These are phyloP conservation scores for Phyllotreta striolata DNA, from an alignment of 2,888 invertebrate species.

Conservation along the genomic window DNA sequence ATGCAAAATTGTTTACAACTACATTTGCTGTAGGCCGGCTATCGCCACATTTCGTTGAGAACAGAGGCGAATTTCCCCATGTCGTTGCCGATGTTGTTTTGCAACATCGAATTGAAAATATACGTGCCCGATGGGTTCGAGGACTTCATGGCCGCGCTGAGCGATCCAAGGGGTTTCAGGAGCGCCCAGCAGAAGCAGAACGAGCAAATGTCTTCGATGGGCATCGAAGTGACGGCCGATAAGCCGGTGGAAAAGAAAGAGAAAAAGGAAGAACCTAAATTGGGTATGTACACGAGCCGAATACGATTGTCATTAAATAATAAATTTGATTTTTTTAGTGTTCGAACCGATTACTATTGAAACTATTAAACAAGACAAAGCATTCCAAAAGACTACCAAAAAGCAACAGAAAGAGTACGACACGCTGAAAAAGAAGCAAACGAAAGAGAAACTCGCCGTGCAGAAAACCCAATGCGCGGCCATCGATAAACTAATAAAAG, in stretches of 20 bases:
- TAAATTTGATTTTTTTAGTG: constrained; percentile 63
- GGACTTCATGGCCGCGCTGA: constrained; percentile 97
- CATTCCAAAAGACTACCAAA: constrained; percentile 89
- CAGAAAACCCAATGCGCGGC: constrained; percentile 92
- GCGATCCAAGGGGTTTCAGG: constrained; percentile 92
- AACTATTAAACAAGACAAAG: constrained; percentile 86
- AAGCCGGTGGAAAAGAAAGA: constrained; percentile 69
- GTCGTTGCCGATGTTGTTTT: constrained; percentile 98
- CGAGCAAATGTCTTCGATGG: constrained; percentile 94
- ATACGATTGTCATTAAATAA: no score
- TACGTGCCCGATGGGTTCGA: constrained; percentile 99
- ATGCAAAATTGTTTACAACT: not conserved
- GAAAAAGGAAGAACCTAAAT: constrained; percentile 76
- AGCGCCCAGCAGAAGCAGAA: constrained; percentile 86
- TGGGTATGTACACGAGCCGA: constrained; percentile 63
- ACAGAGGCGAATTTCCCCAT: constrained; percentile 99
- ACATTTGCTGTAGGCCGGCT: constrained; percentile 80
- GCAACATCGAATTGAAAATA: constrained; percentile 98
- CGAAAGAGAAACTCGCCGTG: constrained; percentile 88
- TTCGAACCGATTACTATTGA: constrained; percentile 93
- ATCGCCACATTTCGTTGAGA: constrained; percentile 94
- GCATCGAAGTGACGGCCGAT: constrained; percentile 73
- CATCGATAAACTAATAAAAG: constrained; percentile 93
- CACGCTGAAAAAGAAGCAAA: constrained; percentile 87
- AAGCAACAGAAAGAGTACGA: constrained; percentile 98